Conservation (phyloP, 2,113 vertebrate genomes). For the Chrysemys picta region DNA sequence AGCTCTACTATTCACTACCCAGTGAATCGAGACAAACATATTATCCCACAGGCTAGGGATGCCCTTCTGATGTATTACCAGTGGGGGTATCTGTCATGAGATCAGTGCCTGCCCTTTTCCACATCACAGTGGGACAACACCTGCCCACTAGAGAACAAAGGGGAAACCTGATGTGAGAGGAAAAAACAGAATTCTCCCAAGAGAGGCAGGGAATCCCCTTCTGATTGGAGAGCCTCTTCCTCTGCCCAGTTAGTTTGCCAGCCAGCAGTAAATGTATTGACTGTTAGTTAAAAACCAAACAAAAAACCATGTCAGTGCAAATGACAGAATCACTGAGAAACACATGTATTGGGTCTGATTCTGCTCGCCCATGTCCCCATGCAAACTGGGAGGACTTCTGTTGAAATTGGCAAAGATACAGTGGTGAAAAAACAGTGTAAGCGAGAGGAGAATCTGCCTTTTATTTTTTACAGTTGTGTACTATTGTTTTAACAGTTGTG, state of each 20-base stretch:
- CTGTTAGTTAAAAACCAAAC: neutral
- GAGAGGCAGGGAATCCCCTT: neutral
- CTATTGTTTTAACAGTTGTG: neutral
- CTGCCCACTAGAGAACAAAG: conserved; percentile 64
- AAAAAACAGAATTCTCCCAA: conserved; percentile 36
- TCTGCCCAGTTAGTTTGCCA: conserved; percentile 44
- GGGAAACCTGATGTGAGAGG: conserved; percentile 61
- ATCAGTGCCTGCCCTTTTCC: conserved; percentile 67
- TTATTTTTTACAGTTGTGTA: neutral
- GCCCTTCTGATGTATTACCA: conserved; percentile 47
- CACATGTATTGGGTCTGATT: neutral
- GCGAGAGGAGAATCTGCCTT: neutral
- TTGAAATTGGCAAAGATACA: neutral
- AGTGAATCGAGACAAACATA: conserved; percentile 63
- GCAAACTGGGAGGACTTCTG: neutral
- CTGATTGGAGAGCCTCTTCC: conserved; percentile 52
- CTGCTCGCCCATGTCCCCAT: neutral
- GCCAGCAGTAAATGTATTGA: neutral
- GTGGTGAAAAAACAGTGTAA: neutral
- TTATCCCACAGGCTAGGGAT: conserved; percentile 67
- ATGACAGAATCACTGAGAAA: conserved; percentile 11
- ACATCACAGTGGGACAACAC: conserved; percentile 61
- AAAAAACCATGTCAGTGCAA: conserved; percentile 40
- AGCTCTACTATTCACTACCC: conserved; percentile 64
- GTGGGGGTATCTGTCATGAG: conserved; percentile 48